phyloP scores from a whole-genome alignment of 2,888 invertebrate genomes.

The Drosophila quinaria region DNA sequence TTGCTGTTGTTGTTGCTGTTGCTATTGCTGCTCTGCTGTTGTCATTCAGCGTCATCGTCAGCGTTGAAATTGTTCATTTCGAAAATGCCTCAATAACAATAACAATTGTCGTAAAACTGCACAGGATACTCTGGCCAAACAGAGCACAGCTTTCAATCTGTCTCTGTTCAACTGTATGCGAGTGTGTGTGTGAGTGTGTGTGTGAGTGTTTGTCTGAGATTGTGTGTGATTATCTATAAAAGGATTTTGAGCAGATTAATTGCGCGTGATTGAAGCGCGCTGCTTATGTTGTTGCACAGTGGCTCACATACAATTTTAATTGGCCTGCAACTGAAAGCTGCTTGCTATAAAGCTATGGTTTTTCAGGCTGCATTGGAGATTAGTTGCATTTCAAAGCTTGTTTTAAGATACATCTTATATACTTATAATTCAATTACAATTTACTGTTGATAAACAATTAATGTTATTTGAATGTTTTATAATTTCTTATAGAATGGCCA shows the following conservation, averaged over 20 bases:
- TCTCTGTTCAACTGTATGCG: constrained; percentile 14
- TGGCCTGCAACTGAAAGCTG: constrained; percentile 10
- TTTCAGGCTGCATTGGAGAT: background rate
- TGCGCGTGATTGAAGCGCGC: constrained; percentile 79
- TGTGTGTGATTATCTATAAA: constrained; percentile 82
- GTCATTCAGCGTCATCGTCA: constrained; percentile 77
- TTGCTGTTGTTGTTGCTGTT: constrained; percentile 26
- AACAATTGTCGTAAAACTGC: constrained; percentile 82
- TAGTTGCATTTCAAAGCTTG: background rate
- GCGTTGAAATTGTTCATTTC: constrained; percentile 81
- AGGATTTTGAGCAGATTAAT: constrained; percentile 82
- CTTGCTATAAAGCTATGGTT: background rate
- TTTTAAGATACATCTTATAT: background rate
- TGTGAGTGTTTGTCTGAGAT: constrained; percentile 46
- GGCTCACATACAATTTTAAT: constrained; percentile 32
- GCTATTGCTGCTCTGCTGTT: constrained; percentile 42
- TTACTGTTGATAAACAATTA: background rate
- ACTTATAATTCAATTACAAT: background rate
- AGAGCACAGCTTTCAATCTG: constrained; percentile 34
- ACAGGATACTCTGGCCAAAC: constrained; percentile 67
- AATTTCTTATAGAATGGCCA: no score
- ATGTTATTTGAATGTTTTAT: background rate
- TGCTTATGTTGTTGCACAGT: constrained; percentile 64
- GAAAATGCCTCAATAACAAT: constrained; percentile 82
- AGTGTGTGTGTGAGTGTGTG: constrained; percentile 34